These are phyloP conservation scores for Meiosimyza platycephala DNA, from an alignment of 2,888 invertebrate genomes.

Conservation along the genomic window DNA sequence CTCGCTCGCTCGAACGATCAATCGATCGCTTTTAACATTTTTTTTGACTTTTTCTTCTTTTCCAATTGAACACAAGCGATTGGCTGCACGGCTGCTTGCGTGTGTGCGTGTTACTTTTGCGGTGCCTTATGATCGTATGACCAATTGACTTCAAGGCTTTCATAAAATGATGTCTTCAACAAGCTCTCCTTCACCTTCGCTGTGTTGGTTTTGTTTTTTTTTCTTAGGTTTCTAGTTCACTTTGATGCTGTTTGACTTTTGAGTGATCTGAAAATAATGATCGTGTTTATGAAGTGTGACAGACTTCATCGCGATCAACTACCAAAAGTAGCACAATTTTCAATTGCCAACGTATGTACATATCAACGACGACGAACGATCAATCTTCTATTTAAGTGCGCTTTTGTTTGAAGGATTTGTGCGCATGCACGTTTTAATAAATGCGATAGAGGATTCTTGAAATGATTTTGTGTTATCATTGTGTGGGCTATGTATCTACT, in stretches of 20 bases:
- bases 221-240: neutral
- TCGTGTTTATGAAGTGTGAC: slow-evolving; percentile 6
- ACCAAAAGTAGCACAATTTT: slow-evolving; percentile 29
- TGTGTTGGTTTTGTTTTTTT: too few relatives aligned
- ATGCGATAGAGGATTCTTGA: too few relatives aligned
- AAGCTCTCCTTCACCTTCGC: neutral
- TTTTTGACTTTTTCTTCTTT: neutral
- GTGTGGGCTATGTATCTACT: too few relatives aligned
- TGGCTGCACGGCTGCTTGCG: neutral
- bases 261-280: slow-evolving; percentile 8
- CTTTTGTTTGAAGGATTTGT: too few relatives aligned
- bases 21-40: neutral
- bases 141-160: slow-evolving; percentile 24
- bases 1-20: neutral
- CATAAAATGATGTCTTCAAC: slow-evolving; percentile 11
- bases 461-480: too few relatives aligned
- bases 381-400: too few relatives aligned
- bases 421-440: too few relatives aligned
- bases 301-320: neutral
- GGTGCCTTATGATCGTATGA: neutral
- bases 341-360: neutral
- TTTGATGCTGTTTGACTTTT: neutral
- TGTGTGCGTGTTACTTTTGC: slow-evolving; percentile 5
- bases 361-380: too few relatives aligned
- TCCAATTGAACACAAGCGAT: neutral